Base-by-base conservation (phyloP, 2,888 invertebrate genomes). In the Vanessa cardui region DNA sequence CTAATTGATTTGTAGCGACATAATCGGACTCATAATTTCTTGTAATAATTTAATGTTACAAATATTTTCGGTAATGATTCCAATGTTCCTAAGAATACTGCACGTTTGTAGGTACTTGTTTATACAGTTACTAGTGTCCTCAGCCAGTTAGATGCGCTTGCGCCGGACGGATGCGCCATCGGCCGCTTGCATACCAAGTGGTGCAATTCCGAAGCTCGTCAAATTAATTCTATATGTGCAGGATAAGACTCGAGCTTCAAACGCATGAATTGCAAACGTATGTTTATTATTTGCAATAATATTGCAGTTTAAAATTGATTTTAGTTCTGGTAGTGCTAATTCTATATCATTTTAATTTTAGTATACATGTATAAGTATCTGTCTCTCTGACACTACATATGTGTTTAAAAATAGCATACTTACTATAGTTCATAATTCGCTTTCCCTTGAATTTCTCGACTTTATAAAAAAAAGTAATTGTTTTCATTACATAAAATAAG, bases 191-290 rank as follows among this genome's bases (percentile, higher is more conserved):
- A 87, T 87, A 85, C 84, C 77, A 83, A 86, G 73, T 76, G 78
- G 67, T 74, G 74, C 76, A 78, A 83, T 87, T 87, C 86, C 86
- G 84, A 85, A 79, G 77, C 83, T 74, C 80, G 78, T 86, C 81
- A 83, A 83, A 86, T 86, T 81, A 83, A 87, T 85, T 81, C 83
- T 74, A 77, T 75, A 75, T 72, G 74, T 70, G 72, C 74, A 71
- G 33, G 39, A 33, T 9, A 12, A 26, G 39, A 33, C 56, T 56
- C 39, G 20, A 31, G 18, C 56, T 33, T 56, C 39, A 39, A 54
- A 50, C 18, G n/a, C 52, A 7, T 54, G 52, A 15, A 54, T 54
- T 31, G 52, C 52, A 54, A 54, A 54, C 31, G 7, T 54, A 31
- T 12, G 16, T 33, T 54, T 54, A 33, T 54, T 54, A 1, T 33